A percentile compares a stretch with the other conserved stretches of the same genome.
Conservation (phyloP, 1,140 invertebrate species). For the Leguminivora glycinivorella region DNA sequence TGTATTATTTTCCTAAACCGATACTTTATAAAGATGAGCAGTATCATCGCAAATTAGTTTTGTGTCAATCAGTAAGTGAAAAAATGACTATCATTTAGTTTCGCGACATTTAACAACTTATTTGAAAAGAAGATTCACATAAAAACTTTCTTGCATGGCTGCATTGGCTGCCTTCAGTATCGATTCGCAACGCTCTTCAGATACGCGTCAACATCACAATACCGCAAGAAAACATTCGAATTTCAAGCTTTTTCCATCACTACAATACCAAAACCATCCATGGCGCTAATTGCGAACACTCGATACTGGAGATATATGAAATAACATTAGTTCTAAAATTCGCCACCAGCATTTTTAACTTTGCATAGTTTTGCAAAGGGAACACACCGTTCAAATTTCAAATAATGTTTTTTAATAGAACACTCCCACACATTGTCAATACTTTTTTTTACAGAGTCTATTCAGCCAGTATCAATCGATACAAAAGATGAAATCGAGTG, state of each 20-base stretch:
- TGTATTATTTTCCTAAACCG: too few relatives aligned
- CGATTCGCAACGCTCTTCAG: neutral
- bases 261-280: neutral
- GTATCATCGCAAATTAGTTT: too few relatives aligned
- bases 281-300: neutral
- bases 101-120: neutral
- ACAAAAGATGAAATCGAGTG: constrained; percentile 10
- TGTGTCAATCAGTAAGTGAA: too few relatives aligned
- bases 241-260: neutral
- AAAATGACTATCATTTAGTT: too few relatives aligned
- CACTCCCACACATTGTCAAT: neutral
- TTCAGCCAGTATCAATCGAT: neutral
- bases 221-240: neutral
- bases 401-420: neutral
- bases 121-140: neutral
- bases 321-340: neutral
- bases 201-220: neutral
- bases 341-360: neutral
- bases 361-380: neutral
- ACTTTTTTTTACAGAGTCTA: neutral
- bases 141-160: neutral
- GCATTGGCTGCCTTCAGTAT: neutral
- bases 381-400: neutral
- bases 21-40: too few relatives aligned
- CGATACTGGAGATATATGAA: neutral